These are phyloP conservation scores for Ianthella basta DNA, from an alignment of 37 sponge, comb jelly and placozoan species.

Conservation along the genomic window DNA sequence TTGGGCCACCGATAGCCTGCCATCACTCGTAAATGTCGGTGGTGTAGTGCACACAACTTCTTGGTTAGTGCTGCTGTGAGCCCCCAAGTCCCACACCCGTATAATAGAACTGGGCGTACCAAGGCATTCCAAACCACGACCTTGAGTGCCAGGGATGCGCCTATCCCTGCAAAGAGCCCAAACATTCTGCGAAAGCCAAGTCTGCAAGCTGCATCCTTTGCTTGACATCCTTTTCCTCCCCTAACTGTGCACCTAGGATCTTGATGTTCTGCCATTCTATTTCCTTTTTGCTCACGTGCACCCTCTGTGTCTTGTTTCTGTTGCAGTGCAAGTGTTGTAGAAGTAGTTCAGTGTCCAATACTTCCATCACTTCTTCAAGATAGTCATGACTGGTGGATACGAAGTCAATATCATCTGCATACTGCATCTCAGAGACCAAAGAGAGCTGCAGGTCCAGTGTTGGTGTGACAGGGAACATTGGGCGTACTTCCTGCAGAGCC, in stretches of 20 bases:
- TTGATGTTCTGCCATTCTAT: slow-evolving; percentile 1
- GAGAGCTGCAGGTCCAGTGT: not conserved
- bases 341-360: slow-evolving; percentile 18
- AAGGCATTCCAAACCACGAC: not conserved
- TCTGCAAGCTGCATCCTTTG: slow-evolving; percentile 21
- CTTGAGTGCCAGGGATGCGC: not conserved
- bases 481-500: not conserved
- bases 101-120: slow-evolving; percentile 20
- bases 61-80: not conserved
- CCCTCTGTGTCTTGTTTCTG: slow-evolving; percentile 4
- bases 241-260: not conserved
- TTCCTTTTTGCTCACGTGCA: not conserved
- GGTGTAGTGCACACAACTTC: slow-evolving; percentile 17
- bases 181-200: slow-evolving; percentile 5
- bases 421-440: not conserved
- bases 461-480: slow-evolving; percentile 3
- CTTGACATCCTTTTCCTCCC: not conserved
- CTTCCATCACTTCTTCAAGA: slow-evolving; percentile 6
- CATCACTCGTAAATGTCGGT: not conserved
- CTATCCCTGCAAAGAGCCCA: slow-evolving; percentile 9
- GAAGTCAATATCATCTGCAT: slow-evolving; percentile 20
- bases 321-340: slow-evolving; percentile 1
- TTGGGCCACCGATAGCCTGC: slow-evolving; percentile 26
- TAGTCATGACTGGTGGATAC: slow-evolving; percentile 7
- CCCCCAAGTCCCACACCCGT: slow-evolving; percentile 20